Evolutionary conservation across 2,797 vertebrate genomes (phyloP).

Genomic region (Xiphorhynchus erythropygius): DNA sequence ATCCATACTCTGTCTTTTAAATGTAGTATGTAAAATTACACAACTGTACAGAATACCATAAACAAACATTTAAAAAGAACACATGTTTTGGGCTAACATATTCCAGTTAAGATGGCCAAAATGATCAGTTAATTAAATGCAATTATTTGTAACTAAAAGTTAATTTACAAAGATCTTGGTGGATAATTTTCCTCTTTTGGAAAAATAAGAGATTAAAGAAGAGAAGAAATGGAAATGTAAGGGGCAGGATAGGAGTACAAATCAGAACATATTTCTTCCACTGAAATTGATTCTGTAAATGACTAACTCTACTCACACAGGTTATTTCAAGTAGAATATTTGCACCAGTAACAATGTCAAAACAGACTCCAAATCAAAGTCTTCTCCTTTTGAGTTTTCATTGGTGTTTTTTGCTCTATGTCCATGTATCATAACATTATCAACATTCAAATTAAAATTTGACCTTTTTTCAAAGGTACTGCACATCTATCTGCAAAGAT

Average conservation of each 20-base stretch:
- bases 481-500: not conserved
- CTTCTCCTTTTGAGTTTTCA: not conserved
- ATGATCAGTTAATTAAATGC: not conserved
- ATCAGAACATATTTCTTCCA: not conserved
- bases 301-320: not conserved
- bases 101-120: not conserved
- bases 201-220: not conserved
- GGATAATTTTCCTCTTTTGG: not conserved
- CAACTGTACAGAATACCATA: not conserved
- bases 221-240: not conserved
- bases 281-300: not conserved
- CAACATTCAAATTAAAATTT: not conserved
- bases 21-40: not conserved
- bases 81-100: not conserved
- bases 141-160: not conserved
- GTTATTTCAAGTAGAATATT: conserved; percentile 14
- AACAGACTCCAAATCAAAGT: conserved; percentile 23
- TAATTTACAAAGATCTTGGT: not conserved
- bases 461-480: not conserved
- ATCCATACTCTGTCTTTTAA: not conserved
- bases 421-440: not conserved
- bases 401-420: not conserved
- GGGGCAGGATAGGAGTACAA: not conserved
- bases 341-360: conserved; percentile 21
- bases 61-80: not conserved